Conservation (phyloP, 2,888 invertebrate species). For the Drosophila planitibia region DNA sequence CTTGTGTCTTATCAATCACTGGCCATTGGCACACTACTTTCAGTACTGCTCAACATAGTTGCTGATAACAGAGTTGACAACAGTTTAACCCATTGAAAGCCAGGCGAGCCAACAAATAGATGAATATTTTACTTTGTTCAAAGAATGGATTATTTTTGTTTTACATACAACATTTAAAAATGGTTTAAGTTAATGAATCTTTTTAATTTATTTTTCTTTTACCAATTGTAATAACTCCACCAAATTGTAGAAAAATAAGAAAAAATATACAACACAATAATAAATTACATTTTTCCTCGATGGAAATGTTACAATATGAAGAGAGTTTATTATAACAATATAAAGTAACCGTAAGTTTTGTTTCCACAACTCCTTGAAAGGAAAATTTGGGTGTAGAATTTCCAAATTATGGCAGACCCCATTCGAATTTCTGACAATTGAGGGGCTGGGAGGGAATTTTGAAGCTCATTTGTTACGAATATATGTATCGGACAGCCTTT, state of each 20-base stretch:
- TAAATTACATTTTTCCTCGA: too few relatives aligned
- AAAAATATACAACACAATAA: neutral
- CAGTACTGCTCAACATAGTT: neutral
- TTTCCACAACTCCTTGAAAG: neutral
- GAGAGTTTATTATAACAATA: too few relatives aligned
- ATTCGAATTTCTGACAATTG: neutral
- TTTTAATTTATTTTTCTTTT: too few relatives aligned
- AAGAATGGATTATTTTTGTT: too few relatives aligned
- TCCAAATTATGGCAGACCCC: neutral
- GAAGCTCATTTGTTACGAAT: neutral
- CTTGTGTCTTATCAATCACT: slow-evolving; percentile 59
- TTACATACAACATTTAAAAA: too few relatives aligned
- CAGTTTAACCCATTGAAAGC: neutral
- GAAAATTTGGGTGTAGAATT: neutral
- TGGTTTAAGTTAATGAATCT: too few relatives aligned
- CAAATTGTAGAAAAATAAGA: neutral
- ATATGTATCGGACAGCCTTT: slow-evolving; percentile 30
- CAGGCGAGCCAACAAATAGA: neutral
- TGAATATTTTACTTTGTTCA: too few relatives aligned
- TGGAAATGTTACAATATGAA: too few relatives aligned
- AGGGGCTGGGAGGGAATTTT: neutral
- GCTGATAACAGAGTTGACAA: neutral
- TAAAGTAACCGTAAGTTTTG: neutral
- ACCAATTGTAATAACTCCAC: too few relatives aligned
- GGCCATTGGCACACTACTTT: slow-evolving; percentile 68